A percentile compares a stretch with the other conserved stretches of the same genome.
Conservation (phyloP, 2,797 vertebrate genomes). For the Limosa lapponica region DNA sequence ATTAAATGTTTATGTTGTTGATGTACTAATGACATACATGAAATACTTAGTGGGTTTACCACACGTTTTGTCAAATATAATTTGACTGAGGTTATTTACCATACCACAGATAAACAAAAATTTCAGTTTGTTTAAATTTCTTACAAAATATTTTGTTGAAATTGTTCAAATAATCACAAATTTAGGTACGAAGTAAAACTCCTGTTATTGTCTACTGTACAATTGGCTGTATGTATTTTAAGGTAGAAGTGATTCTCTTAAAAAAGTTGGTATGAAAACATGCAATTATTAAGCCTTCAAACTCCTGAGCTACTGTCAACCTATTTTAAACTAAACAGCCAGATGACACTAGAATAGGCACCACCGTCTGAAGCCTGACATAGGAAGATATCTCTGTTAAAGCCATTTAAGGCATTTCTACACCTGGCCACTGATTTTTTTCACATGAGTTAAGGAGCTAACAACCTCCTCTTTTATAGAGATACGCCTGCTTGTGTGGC, state of each 20-base stretch:
- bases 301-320: neutral
- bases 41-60: neutral
- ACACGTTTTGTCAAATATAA: neutral
- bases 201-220: neutral
- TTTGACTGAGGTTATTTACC: neutral
- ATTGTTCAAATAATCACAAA: neutral
- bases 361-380: fast-evolving
- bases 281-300: neutral
- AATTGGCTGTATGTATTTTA: neutral
- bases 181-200: neutral
- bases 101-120: neutral
- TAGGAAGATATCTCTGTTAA: neutral
- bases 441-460: neutral
- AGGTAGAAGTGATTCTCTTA: neutral
- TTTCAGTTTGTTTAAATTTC: neutral
- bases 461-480: neutral
- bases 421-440: neutral
- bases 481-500: neutral
- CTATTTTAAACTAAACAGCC: neutral
- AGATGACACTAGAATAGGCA: neutral
- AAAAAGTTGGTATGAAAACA: neutral
- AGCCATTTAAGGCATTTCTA: neutral
- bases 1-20: neutral
- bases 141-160: neutral
- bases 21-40: neutral